Base-by-base conservation (phyloP, 2,113 vertebrate genomes). In the Muntiacus muntjak region DNA sequence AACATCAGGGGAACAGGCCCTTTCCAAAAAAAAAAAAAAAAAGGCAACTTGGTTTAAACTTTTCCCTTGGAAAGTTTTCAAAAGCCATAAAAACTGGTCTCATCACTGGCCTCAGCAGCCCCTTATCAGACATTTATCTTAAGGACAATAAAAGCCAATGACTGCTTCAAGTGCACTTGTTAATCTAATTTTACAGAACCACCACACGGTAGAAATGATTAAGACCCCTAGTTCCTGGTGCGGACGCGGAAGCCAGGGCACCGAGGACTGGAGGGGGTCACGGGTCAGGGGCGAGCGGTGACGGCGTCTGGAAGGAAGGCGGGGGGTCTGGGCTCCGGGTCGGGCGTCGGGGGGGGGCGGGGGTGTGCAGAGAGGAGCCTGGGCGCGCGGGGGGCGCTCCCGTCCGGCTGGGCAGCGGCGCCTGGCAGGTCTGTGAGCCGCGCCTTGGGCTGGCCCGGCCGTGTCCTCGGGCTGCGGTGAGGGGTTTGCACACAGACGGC, bases 321-420 rank as follows among this genome's bases (percentile, higher is more conserved):
- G 30, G 84, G 84, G 28, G 17, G 6, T 1, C 36, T 60, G 54
- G 64, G 12, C 7, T 89, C 13, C 0, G 4, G 28, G 1, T 1
- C 6, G 1, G 57, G 58, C 47, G 7, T 33, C 57, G 0, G 0
- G 15, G 54, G 76, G 3, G n/a, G n/a, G 43, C 1, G 16, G n/a
- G 76, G 12, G 6, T 16, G 15, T 43, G 33, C 14, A 4, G 74
- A 21, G 28, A 23, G 43, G 52, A 43, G 90, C 8, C 76, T 10
- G 50, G 57, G 11, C 21, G 21, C 15, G 7, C 33, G 16, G 15
- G 15, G 1, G 55, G 16, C 33, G 3, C 21, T 7, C 54, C 33
- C 1, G 2, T 10, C 54, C 17, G 36, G n/a, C 26, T 54, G 43
- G 2, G 45, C 45, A 12, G 9, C 13, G 33, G 23, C 8, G 5